Base-by-base conservation (phyloP, 1,140 invertebrate genomes). In the Rhizoglyphus robini region DNA sequence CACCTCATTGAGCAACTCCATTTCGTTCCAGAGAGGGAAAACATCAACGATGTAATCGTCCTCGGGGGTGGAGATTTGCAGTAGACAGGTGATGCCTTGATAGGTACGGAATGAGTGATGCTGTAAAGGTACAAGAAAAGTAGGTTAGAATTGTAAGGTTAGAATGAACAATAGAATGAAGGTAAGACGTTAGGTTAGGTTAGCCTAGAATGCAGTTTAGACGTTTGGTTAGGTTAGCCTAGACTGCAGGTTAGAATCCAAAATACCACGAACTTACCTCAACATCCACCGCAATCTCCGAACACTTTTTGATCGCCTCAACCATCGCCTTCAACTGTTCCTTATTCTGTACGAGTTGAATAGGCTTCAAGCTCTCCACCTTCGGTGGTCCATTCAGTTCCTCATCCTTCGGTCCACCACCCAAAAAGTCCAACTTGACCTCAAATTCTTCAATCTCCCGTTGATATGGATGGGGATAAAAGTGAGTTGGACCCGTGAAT, bases 1-100 rank as follows among this genome's bases (percentile, higher is more conserved):
- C 13, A 93, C 81, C 72, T 90, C 83, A 77, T 99, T 99, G 0
- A 99, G 76, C 36, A 84, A 72, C 66, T 88, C 81, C 48, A 99
- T 77, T 41, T 96, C 84, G 41, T 86, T 83, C 54, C 95, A 79
- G 8, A 98, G 76, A 1, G 79, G 76, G 4, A 99, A 75, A 0
- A 91, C 85, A 75, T 99, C 96, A 30, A 99, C 81, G 8, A 99
- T 79, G 74, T 88, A 99, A 78, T 99, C 96, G 20, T 83, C 83
- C 27, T 82, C 78, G 36, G 79, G 71, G 0, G 92, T 95, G 0
- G 92, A 94, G 70, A 99, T 90, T 78, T 99, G 96, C 76, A 83
- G 76, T 15, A 83, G 69, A 71, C 82, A 83, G 2, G 79, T 80
- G 46, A 87, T 87, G 13, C 85, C 95, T 80, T 82, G 84, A 72